These are phyloP conservation scores for Calameuta filiformis DNA, from an alignment of 2,888 invertebrate genomes.

Conservation along the genomic window DNA sequence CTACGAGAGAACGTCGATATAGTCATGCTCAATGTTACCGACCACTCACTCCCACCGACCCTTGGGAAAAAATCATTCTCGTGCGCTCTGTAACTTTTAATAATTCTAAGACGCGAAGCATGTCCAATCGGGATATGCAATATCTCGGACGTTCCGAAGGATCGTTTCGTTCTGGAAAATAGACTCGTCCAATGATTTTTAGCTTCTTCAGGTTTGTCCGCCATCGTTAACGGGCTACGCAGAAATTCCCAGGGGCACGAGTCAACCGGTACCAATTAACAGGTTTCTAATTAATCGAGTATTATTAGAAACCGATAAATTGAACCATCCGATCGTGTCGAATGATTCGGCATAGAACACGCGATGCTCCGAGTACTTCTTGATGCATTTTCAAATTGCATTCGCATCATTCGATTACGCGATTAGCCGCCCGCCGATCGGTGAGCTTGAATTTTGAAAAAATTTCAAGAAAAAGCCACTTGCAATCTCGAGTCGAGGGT, in stretches of 20 bases:
- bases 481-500: not conserved
- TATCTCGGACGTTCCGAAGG: not conserved
- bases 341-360: not conserved
- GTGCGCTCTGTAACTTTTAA: not conserved
- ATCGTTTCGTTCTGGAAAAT: not conserved
- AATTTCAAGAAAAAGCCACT: not conserved
- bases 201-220: not conserved
- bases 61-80: not conserved
- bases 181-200: not conserved
- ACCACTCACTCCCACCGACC: not conserved
- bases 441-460: not conserved
- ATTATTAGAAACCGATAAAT: constrained; percentile 19
- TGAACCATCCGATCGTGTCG: constrained; percentile 9
- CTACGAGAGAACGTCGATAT: not conserved
- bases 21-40: not conserved
- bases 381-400: not conserved
- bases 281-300: constrained; percentile 12
- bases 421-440: not conserved
- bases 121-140: not conserved
- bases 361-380: not conserved
- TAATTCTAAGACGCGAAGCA: not conserved
- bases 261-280: constrained; percentile 16
- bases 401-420: not conserved
- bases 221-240: not conserved
- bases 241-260: not conserved